These are phyloP conservation scores for Malaclemys terrapin DNA, from an alignment of 2,113 vertebrate species.

Conservation along the genomic window DNA sequence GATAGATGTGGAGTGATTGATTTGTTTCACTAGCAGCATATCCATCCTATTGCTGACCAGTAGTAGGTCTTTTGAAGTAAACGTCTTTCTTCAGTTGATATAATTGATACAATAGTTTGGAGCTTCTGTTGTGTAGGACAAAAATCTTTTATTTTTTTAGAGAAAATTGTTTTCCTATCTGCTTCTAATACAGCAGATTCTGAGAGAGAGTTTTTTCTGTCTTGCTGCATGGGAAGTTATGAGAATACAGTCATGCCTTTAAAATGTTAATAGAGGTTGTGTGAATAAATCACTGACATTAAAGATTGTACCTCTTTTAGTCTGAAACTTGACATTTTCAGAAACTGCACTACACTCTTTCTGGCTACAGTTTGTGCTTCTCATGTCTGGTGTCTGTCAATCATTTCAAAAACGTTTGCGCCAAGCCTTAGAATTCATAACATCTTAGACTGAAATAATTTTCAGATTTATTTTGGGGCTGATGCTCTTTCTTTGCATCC, in stretches of 20 bases:
- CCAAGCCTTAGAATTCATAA: slow-evolving; percentile 33
- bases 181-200: slow-evolving; percentile 36
- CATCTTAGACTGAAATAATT: slow-evolving; percentile 50
- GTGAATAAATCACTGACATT: slow-evolving; percentile 54
- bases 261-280: slow-evolving; percentile 38
- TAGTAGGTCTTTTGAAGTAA: not conserved
- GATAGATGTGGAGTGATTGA: not conserved
- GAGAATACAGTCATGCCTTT: slow-evolving; percentile 35
- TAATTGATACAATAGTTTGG: not conserved
- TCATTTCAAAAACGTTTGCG: slow-evolving; percentile 24
- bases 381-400: slow-evolving; percentile 9
- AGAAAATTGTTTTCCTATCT: slow-evolving; percentile 47
- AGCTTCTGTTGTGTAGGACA: not conserved
- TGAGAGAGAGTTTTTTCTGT: slow-evolving; percentile 28
- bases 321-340: slow-evolving; percentile 1
- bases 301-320: slow-evolving; percentile 41
- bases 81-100: not conserved
- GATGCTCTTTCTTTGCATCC: slow-evolving; percentile 1
- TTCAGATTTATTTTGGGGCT: not conserved
- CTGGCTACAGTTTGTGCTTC: not conserved
- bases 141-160: slow-evolving; percentile 13
- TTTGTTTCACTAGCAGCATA: not conserved
- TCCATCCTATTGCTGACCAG: not conserved
- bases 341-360: not conserved
- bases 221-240: slow-evolving; percentile 8